Conservation (phyloP, 1,140 invertebrate species). For the Trachelipus rathkii region DNA sequence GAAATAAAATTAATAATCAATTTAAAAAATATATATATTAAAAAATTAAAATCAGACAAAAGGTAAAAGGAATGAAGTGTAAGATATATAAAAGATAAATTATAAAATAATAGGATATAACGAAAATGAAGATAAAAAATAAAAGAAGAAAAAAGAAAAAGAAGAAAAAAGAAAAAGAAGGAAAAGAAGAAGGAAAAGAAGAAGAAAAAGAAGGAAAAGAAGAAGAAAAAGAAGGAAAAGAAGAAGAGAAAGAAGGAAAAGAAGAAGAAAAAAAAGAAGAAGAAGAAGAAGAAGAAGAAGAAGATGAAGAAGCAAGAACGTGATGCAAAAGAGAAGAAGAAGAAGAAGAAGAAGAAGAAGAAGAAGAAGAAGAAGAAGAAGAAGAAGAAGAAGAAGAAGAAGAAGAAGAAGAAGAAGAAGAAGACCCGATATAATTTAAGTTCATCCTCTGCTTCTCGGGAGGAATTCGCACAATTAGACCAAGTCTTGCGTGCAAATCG, state of each 20-base stretch:
- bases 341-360: conserved; percentile 7
- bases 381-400: neutral
- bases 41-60: too few relatives aligned
- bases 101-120: neutral
- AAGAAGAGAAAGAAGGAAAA: neutral
- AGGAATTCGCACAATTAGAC: too few relatives aligned
- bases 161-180: neutral
- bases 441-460: neutral
- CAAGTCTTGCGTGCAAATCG: too few relatives aligned
- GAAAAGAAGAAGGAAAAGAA: neutral
- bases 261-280: conserved; percentile 6
- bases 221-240: neutral
- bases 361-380: neutral
- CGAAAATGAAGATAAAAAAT: neutral
- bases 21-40: too few relatives aligned
- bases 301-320: neutral
- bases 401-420: neutral
- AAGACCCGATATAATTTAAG: neutral
- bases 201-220: neutral
- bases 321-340: neutral
- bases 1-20: neutral
- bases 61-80: too few relatives aligned
- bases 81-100: neutral
- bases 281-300: conserved; percentile 3
- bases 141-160: neutral